phyloP scores from a whole-genome alignment of 2,797 vertebrate species.

The Oreochromis mossambicus region DNA sequence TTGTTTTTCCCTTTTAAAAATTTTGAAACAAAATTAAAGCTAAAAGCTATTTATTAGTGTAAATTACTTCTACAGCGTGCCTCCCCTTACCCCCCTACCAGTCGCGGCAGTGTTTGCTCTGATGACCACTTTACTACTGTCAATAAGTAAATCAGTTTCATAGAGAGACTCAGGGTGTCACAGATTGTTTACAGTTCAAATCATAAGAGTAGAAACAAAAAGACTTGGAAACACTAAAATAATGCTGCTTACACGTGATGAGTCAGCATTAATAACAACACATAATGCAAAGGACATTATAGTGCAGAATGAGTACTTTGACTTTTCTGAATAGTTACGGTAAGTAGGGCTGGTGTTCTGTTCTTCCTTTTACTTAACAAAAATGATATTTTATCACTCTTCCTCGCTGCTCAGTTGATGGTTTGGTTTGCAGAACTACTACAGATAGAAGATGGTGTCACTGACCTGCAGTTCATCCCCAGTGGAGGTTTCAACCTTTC shows the following conservation, averaged over 20 bases:
- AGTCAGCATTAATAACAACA: not conserved
- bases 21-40: not conserved
- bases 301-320: not conserved
- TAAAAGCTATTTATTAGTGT: not conserved
- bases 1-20: not conserved
- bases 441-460: not conserved
- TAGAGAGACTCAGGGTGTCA: not conserved
- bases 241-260: not conserved
- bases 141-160: not conserved
- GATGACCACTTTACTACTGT: not conserved
- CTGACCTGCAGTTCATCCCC: slow-evolving; percentile 41
- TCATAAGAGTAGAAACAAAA: not conserved
- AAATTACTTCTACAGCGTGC: not conserved
- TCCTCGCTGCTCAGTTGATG: not conserved
- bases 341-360: not conserved
- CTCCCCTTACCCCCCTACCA: not conserved
- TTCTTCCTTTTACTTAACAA: not conserved
- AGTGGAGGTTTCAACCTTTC: not conserved
- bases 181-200: not conserved
- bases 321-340: not conserved
- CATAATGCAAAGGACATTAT: not conserved
- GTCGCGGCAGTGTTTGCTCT: not conserved
- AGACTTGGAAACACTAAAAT: not conserved
- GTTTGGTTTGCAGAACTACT: not conserved
- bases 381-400: not conserved